These are phyloP conservation scores for Schizothorax lantsangensis DNA, from an alignment of 2,797 vertebrate genomes.

Conservation along the genomic window DNA sequence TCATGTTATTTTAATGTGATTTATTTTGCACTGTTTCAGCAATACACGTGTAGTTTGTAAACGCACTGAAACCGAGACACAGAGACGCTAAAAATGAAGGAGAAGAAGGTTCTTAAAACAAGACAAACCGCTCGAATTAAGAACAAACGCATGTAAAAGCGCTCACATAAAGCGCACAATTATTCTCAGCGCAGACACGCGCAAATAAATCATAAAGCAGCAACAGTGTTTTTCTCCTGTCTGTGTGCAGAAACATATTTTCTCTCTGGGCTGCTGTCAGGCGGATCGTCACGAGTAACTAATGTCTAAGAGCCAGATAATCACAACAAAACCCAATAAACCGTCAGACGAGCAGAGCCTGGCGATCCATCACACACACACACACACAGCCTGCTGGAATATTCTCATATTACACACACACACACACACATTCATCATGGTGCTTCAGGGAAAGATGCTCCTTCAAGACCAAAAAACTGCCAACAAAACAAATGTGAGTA, in stretches of 20 bases:
- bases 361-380: conserved; percentile 69
- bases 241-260: conserved; percentile 67
- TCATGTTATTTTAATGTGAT: neutral
- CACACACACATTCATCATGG: conserved; percentile 89
- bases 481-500: conserved; percentile 99
- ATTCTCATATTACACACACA: conserved; percentile 45
- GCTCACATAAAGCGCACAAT: neutral
- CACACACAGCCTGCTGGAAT: conserved; percentile 67
- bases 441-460: conserved; percentile 93
- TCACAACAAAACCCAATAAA: conserved; percentile 99
- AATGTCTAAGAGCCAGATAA: conserved; percentile 95
- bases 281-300: conserved; percentile 87
- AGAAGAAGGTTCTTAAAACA: conserved; percentile 17
- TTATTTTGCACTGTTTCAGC: neutral
- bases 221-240: conserved; percentile 40
- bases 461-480: conserved; percentile 89
- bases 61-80: neutral
- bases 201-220: conserved; percentile 63
- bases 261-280: conserved; percentile 78
- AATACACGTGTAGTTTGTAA: neutral
- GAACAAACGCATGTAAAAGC: conserved; percentile 12
- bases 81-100: neutral
- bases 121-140: conserved; percentile 36
- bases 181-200: conserved; percentile 72
- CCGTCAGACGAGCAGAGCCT: conserved; percentile 86